Conservation (phyloP, 2,888 invertebrate genomes). For the Acleris emargana region DNA sequence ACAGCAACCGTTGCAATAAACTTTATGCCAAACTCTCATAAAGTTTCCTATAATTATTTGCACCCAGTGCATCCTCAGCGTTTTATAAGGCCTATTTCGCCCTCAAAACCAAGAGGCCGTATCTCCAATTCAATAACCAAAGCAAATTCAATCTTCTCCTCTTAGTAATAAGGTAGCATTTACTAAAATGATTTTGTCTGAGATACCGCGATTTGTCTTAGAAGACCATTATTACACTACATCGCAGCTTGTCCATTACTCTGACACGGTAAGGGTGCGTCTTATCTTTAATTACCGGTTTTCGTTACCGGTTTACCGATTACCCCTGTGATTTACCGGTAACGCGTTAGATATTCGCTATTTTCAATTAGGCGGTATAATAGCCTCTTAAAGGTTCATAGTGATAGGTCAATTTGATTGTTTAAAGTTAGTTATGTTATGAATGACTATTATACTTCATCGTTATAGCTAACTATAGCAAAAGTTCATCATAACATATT, state of each 20-base stretch:
- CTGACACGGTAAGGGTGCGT: constrained; percentile 63
- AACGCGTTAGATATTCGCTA: constrained; percentile 46
- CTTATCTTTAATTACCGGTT: constrained; percentile 75
- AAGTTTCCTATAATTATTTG: constrained; percentile 7
- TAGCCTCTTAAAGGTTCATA: constrained; percentile 24
- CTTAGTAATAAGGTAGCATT: no score
- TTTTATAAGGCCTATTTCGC: constrained; percentile 7
- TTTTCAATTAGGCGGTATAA: constrained; percentile 48
- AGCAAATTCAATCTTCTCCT: no score
- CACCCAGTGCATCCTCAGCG: constrained; percentile 18
- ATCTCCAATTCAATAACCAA: no score
- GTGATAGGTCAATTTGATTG: constrained; percentile 21
- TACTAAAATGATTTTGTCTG: no score
- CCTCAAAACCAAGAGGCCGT: no score
- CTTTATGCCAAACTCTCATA: constrained; percentile 3
- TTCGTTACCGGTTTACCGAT: constrained; percentile 63
- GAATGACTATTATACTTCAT: no score
- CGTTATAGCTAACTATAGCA: no score
- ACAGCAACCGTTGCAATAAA: background rate
- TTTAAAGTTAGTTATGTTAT: background rate
- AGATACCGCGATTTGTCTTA: no score
- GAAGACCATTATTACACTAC: constrained; percentile 39
- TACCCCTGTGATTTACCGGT: constrained; percentile 67
- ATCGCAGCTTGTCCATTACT: constrained; percentile 59
- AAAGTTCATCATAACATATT: no score